Percentiles rank a stretch among this genome's conserved stretches.
These are phyloP conservation scores for Plusia festucae DNA, from an alignment of 2,888 invertebrate genomes.

Conservation along the genomic window DNA sequence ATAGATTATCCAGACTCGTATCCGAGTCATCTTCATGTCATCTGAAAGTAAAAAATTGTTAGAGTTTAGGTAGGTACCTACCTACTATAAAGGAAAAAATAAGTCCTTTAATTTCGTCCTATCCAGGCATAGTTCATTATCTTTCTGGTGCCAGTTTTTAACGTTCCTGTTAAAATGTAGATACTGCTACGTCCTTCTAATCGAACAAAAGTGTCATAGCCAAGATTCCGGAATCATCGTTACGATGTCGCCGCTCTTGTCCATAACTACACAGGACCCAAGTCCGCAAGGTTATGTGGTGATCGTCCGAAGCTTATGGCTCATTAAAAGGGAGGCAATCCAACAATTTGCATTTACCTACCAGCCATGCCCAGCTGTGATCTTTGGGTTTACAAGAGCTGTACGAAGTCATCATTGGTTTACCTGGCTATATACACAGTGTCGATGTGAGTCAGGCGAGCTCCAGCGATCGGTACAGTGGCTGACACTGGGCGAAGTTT, in stretches of 20 bases:
- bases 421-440: conserved; percentile 90
- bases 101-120: too few relatives aligned
- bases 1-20: conserved; percentile 86
- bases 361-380: neutral
- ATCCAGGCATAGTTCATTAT: too few relatives aligned
- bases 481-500: conserved; percentile 74
- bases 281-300: too few relatives aligned
- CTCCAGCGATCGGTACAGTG: conserved; percentile 70
- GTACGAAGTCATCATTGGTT: neutral
- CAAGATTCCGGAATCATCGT: too few relatives aligned
- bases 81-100: too few relatives aligned
- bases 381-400: neutral
- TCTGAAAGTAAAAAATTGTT: conserved; percentile 65
- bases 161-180: too few relatives aligned
- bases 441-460: conserved; percentile 87
- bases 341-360: neutral
- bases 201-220: neutral
- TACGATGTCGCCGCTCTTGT: too few relatives aligned
- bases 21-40: conserved; percentile 89
- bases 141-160: too few relatives aligned
- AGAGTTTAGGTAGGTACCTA: too few relatives aligned
- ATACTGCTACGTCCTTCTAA: neutral
- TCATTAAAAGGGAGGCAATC: neutral
- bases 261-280: too few relatives aligned
- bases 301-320: neutral